Conservation (phyloP, 2,113 vertebrate genomes). For the Gopherus evgoodei region DNA sequence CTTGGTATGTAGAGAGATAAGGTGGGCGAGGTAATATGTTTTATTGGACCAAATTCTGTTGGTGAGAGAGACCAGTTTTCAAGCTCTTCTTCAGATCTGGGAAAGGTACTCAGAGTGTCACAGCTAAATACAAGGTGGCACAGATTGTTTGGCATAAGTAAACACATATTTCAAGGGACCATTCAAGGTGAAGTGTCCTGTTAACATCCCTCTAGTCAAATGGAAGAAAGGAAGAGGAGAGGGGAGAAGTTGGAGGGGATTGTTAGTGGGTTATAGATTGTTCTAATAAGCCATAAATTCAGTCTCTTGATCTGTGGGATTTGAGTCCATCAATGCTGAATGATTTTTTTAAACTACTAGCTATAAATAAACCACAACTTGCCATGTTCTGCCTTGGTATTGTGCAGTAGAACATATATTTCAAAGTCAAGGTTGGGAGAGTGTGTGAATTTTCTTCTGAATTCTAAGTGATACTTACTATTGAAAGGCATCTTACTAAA, state of each 20-base stretch:
- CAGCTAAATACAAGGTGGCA: neutral
- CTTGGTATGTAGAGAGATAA: neutral
- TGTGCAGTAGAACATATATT: accelerated
- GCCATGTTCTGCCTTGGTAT: accelerated
- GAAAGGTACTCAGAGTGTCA: neutral
- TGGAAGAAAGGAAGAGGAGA: neutral
- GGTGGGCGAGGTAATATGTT: neutral
- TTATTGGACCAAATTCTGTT: neutral
- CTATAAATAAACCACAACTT: accelerated
- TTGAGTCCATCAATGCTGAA: neutral
- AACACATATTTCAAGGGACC: neutral
- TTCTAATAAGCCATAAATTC: neutral
- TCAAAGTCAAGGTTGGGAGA: neutral
- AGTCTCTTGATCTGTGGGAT: neutral
- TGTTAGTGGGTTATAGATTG: neutral
- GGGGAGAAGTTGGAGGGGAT: neutral
- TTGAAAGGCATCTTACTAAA: accelerated
- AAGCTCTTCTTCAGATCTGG: neutral
- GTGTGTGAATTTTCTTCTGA: neutral
- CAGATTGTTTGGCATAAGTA: neutral
- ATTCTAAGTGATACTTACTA: neutral
- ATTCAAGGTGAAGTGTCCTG: neutral
- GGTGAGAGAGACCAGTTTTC: neutral
- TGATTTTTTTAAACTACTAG: neutral
- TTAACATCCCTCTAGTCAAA: neutral